phyloP scores from a whole-genome alignment of 2,888 invertebrate genomes.

The Dasysyrphus albostriatus region DNA sequence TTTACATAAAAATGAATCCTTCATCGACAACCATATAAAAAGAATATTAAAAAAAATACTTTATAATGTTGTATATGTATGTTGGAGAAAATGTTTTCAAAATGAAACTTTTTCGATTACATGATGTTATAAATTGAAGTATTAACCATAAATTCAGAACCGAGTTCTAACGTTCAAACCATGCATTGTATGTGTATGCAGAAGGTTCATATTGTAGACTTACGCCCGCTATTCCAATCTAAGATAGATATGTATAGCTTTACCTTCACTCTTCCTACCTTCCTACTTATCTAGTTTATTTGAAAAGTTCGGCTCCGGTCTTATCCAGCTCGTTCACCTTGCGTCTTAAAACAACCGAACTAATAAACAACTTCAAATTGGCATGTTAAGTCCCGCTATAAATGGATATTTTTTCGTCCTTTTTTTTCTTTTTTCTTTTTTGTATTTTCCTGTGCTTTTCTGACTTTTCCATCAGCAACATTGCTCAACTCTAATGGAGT shows the following conservation, averaged over 20 bases:
- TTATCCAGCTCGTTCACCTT: slow-evolving; percentile 60
- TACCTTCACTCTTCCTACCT: background rate
- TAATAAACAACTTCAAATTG: slow-evolving; percentile 74
- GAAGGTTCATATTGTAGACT: background rate
- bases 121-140: slow-evolving; percentile 67
- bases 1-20: slow-evolving; percentile 32
- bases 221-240: too few relatives aligned
- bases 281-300: slow-evolving; percentile 36
- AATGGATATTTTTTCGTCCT: slow-evolving; percentile 50
- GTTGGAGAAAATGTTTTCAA: slow-evolving; percentile 59
- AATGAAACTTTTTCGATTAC: slow-evolving; percentile 72
- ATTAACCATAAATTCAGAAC: slow-evolving; percentile 69
- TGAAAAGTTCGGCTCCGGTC: slow-evolving; percentile 34
- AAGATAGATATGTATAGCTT: too few relatives aligned
- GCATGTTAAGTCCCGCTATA: slow-evolving; percentile 70
- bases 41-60: slow-evolving; percentile 12
- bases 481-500: slow-evolving; percentile 45
- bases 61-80: background rate
- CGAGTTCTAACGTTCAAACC: slow-evolving; percentile 14
- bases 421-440: background rate
- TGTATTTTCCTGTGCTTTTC: background rate
- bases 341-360: slow-evolving; percentile 53
- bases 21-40: background rate
- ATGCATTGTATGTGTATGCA: background rate
- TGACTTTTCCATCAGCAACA: slow-evolving; percentile 28